Evolutionary conservation across 2,888 invertebrate species (phyloP).

Genomic region (Stenoptilia bipunctidactyla): DNA sequence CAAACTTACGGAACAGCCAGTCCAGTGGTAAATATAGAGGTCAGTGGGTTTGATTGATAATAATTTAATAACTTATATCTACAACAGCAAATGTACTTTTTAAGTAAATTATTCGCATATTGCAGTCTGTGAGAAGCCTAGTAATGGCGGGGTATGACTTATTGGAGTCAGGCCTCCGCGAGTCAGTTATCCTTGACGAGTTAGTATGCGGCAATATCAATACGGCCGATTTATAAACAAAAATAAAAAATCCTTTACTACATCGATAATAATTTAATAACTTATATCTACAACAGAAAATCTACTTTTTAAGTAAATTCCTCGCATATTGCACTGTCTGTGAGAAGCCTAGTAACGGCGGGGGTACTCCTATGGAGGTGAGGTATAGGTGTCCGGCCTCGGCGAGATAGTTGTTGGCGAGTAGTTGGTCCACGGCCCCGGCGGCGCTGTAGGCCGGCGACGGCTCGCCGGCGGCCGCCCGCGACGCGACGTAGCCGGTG

Average conservation of each 20-base stretch:
- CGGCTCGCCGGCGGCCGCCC: constrained; percentile 21
- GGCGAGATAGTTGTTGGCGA: constrained; percentile 33
- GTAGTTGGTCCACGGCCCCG: constrained; percentile 40
- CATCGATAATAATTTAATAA: constrained; percentile 1
- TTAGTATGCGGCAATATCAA: constrained; percentile 32
- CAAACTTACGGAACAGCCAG: no score
- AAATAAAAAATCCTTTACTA: not conserved
- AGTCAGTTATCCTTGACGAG: constrained; percentile 54
- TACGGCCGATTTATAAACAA: no score
- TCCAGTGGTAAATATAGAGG: no score
- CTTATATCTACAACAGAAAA: not conserved
- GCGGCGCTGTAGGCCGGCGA: constrained; percentile 25
- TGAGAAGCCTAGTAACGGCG: constrained; percentile 43
- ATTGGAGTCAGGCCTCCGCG: constrained; percentile 29
- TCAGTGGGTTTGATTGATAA: no score
- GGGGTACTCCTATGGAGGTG: constrained; percentile 33
- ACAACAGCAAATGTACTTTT: not conserved
- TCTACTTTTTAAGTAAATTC: constrained; percentile 21
- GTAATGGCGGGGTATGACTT: constrained; percentile 38
- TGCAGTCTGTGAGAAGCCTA: constrained; percentile 47
- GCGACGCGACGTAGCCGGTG: constrained; percentile 35
- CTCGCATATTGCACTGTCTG: constrained; percentile 39
- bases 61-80: not conserved
- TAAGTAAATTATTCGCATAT: constrained; percentile 32
- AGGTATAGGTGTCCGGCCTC: constrained; percentile 54